A percentile compares a stretch with the other conserved stretches of the same genome.
phyloP scores from a whole-genome alignment of 2,888 invertebrate species.

The Pheosia tremula region DNA sequence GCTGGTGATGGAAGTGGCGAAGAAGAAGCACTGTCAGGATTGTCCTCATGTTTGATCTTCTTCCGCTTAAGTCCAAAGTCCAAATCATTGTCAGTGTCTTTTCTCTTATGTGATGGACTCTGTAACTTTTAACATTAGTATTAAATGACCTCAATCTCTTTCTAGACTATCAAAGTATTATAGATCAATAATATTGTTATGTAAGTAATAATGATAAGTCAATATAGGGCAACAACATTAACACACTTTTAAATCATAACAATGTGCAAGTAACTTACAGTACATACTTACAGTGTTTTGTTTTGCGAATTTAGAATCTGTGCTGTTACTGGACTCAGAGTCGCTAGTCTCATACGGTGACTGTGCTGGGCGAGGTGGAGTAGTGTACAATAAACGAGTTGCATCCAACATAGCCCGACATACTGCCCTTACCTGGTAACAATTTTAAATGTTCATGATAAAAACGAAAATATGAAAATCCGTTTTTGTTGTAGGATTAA shows the following conservation, averaged over 20 bases:
- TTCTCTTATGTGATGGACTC: conserved; percentile 84
- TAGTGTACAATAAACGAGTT: conserved; percentile 88
- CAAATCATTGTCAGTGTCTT: conserved; percentile 87
- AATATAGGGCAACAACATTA: neutral
- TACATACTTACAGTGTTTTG: conserved; percentile 56
- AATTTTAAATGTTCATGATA: too few species aligned
- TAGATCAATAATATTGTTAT: neutral
- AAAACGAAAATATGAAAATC: too few species aligned
- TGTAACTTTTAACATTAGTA: conserved; percentile 53
- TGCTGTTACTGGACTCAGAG: conserved; percentile 77
- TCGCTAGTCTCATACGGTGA: conserved; percentile 84
- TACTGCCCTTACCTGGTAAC: conserved; percentile 83
- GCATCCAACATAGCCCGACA: conserved; percentile 92
- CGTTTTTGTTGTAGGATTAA: too few species aligned
- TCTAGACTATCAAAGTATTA: neutral
- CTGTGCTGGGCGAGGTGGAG: conserved; percentile 73
- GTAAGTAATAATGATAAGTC: neutral
- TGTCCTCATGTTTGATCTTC: conserved; percentile 73
- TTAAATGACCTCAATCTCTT: neutral
- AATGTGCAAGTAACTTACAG: neutral
- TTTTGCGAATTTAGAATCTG: conserved; percentile 75
- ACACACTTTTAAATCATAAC: neutral
- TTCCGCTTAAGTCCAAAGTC: conserved; percentile 67
- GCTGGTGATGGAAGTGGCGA: conserved; percentile 74
- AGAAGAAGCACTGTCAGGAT: conserved; percentile 61